phyloP scores from a whole-genome alignment of 2,888 invertebrate species.

The Idaea aversata region DNA sequence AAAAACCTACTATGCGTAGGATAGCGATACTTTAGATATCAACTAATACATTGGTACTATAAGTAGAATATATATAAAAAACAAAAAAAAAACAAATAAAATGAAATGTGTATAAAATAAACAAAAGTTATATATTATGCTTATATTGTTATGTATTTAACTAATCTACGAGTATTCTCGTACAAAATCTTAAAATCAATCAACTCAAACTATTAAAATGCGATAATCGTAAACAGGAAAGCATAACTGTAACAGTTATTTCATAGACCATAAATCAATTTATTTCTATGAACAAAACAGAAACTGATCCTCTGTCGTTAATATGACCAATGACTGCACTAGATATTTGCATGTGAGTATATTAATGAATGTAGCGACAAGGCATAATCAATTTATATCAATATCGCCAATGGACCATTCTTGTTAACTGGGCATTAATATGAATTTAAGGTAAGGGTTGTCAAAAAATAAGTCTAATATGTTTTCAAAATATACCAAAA shows the following conservation, averaged over 20 bases:
- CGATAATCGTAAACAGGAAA: not conserved
- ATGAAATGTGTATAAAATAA: too few relatives aligned
- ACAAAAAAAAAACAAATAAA: too few relatives aligned
- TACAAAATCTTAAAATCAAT: not conserved
- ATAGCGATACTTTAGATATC: too few relatives aligned
- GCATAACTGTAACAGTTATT: not conserved
- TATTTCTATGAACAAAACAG: not conserved
- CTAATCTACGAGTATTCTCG: not conserved
- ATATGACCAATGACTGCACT: conserved; percentile 49
- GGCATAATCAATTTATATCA: conserved; percentile 79
- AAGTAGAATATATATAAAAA: too few relatives aligned
- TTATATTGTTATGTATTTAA: not conserved
- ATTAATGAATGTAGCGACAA: conserved; percentile 72
- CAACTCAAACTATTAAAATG: not conserved
- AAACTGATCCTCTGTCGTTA: not conserved
- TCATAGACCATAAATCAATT: not conserved
- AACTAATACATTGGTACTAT: too few relatives aligned
- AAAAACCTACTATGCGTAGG: too few relatives aligned
- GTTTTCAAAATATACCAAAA: not conserved
- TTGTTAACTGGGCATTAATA: conserved; percentile 72
- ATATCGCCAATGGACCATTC: conserved; percentile 72
- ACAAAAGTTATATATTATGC: not conserved
- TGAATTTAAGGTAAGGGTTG: conserved; percentile 70
- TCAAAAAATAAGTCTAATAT: conserved; percentile 7
- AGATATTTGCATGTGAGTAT: conserved; percentile 64